phyloP scores from a whole-genome alignment of 1,140 invertebrate genomes.

The Drosophila mojavensis region DNA sequence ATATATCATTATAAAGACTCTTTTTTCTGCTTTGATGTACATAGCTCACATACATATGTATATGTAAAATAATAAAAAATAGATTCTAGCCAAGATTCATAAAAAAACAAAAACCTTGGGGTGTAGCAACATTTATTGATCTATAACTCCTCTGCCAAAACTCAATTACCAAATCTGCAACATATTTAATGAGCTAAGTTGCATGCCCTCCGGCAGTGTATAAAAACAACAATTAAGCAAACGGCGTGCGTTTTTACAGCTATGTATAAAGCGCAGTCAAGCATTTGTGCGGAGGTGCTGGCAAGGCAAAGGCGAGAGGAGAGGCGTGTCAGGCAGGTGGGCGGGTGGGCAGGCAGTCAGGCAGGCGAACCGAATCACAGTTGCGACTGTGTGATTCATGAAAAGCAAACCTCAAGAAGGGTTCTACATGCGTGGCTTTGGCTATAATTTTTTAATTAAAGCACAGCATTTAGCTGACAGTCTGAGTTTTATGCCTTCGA shows the following conservation, averaged over 20 bases:
- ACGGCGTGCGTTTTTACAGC: constrained; percentile 82
- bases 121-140: too few species aligned
- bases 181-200: neutral
- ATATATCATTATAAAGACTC: too few species aligned
- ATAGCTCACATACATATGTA: too few species aligned
- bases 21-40: too few species aligned
- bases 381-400: constrained; percentile 27
- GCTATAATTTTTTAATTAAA: constrained; percentile 51
- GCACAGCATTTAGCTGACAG: constrained; percentile 60
- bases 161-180: too few species aligned
- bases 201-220: neutral
- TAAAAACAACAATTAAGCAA: constrained; percentile 75
- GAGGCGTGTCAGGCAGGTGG: neutral
- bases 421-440: constrained; percentile 18
- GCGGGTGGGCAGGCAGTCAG: neutral
- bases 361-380: neutral
- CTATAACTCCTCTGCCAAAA: too few species aligned
- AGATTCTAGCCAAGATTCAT: too few species aligned
- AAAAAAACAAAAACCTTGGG: too few species aligned
- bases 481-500: constrained; percentile 72
- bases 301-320: neutral
- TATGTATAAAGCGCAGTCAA: constrained; percentile 68
- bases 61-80: too few species aligned
- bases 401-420: constrained; percentile 14
- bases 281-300: constrained; percentile 46